A percentile compares a stretch with the other conserved stretches of the same genome.
Conservation (phyloP, 2,888 invertebrate genomes). For the Thymelicus lineola region DNA sequence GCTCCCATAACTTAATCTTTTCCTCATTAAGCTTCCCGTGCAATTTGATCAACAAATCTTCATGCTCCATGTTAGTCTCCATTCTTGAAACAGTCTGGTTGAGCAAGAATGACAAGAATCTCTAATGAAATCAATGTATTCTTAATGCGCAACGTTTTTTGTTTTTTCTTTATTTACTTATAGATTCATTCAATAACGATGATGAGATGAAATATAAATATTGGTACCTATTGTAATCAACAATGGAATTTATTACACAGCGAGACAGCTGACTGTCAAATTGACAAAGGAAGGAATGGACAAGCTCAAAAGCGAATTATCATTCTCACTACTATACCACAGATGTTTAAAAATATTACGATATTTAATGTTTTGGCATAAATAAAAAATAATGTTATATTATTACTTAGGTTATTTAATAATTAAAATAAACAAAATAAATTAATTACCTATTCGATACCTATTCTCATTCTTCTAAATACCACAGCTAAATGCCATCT, state of each 20-base stretch:
- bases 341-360: too few species aligned
- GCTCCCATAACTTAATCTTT: constrained; percentile 90
- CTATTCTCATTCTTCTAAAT: too few species aligned
- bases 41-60: constrained; percentile 87
- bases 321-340: too few species aligned
- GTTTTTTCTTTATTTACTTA: neutral
- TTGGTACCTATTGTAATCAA: neutral
- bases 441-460: too few species aligned
- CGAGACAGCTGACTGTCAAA: neutral
- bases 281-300: too few species aligned
- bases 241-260: neutral
- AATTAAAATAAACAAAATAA: too few species aligned
- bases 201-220: neutral
- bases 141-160: neutral
- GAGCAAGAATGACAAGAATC: neutral
- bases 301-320: too few species aligned
- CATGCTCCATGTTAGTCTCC: constrained; percentile 75
- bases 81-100: constrained; percentile 47
- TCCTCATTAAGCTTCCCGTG: constrained; percentile 88
- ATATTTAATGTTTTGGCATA: too few species aligned
- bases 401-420: too few species aligned
- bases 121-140: neutral
- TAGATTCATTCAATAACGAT: neutral
- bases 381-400: too few species aligned
- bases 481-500: too few species aligned